Conservation (phyloP, 2,888 invertebrate species). For the Serrognathus titanus region DNA sequence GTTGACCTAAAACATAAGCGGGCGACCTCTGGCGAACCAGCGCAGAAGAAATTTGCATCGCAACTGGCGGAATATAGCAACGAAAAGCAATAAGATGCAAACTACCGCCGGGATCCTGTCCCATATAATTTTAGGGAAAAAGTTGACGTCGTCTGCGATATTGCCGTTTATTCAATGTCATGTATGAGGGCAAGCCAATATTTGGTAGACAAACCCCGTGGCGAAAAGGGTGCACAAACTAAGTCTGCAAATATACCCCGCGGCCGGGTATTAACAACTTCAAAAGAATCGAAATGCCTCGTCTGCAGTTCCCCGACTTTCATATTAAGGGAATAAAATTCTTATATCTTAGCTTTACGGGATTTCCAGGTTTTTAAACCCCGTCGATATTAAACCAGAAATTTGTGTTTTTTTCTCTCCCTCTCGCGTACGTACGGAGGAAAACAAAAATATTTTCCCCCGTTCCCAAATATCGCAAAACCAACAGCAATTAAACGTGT, state of each 20-base stretch:
- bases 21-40: no score
- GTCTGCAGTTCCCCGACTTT: slow-evolving; percentile 3
- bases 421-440: no score
- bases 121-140: slow-evolving; percentile 6
- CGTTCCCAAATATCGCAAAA: no score
- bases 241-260: slow-evolving; percentile 15
- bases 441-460: no score
- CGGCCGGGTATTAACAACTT: slow-evolving; percentile 13
- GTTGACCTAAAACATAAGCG: no score
- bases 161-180: slow-evolving; percentile 10
- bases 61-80: no score
- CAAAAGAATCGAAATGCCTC: slow-evolving; percentile 15
- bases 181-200: slow-evolving; percentile 10
- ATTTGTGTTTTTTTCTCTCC: no score
- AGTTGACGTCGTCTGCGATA: slow-evolving; percentile 5
- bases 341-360: not conserved
- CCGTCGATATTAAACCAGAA: no score
- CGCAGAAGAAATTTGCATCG: no score
- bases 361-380: no score
- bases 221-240: slow-evolving; percentile 7
- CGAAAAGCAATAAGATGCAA: no score
- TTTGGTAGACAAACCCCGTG: slow-evolving; percentile 9
- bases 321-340: slow-evolving; percentile 12
- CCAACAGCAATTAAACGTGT: no score
- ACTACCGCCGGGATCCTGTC: not conserved